Evolutionary conservation across 2,797 vertebrate genomes (phyloP).

Genomic region (Allobates femoralis): DNA sequence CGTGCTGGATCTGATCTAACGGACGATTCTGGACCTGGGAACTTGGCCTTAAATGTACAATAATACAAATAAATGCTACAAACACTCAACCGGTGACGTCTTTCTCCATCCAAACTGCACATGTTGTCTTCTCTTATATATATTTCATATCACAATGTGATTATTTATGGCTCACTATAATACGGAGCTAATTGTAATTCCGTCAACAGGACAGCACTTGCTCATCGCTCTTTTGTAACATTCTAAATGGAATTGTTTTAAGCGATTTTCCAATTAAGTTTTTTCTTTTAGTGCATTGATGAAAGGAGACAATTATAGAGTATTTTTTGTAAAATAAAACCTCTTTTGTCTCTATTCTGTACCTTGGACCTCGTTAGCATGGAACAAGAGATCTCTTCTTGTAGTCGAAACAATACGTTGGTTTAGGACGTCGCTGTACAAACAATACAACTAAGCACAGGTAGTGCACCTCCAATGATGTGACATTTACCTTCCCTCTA

Average conservation of each 20-base stretch:
- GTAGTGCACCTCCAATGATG: conserved; percentile 18
- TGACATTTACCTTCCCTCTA: conserved; percentile 62
- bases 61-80: not conserved
- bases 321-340: not conserved
- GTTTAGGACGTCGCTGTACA: conserved; percentile 18
- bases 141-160: conserved; percentile 15
- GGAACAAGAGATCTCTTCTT: not conserved
- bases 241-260: not conserved
- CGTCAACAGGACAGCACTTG: not conserved
- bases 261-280: conserved; percentile 19
- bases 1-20: no score
- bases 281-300: not conserved
- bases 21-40: no score
- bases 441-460: conserved; percentile 36
- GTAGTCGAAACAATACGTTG: conserved; percentile 29
- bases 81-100: not conserved
- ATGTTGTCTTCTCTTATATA: not conserved
- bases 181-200: not conserved
- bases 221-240: not conserved
- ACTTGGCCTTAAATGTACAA: not conserved
- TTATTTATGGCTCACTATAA: conserved; percentile 16
- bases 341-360: not conserved
- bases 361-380: not conserved
- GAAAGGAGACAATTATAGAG: conserved; percentile 7
- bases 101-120: not conserved